Evolutionary conservation across 2,797 vertebrate species (phyloP).

Genomic region (Calcarius lapponicus): DNA sequence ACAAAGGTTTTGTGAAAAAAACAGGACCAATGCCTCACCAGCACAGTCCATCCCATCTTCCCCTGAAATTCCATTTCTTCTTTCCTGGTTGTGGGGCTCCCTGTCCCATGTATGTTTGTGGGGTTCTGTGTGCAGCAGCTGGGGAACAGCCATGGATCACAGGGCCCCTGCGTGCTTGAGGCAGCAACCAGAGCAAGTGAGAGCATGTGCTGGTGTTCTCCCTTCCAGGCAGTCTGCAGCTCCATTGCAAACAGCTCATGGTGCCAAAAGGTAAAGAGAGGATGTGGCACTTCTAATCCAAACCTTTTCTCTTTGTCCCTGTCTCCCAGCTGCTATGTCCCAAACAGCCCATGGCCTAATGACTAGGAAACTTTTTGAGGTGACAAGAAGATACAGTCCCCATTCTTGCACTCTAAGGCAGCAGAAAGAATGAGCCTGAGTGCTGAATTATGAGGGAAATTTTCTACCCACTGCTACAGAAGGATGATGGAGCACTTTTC

Average conservation of each 20-base stretch:
- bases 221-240: background rate
- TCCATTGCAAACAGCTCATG: background rate
- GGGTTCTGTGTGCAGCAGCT: background rate
- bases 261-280: background rate
- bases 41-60: background rate
- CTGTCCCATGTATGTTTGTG: fast-evolving
- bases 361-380: background rate
- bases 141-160: fast-evolving
- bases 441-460: background rate
- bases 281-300: background rate
- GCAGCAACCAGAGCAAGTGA: background rate
- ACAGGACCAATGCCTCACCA: background rate
- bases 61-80: background rate
- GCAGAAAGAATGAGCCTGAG: background rate
- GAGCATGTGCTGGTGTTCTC: fast-evolving
- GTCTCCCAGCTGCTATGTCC: background rate
- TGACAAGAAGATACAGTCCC: background rate
- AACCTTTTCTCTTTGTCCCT: background rate
- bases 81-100: background rate
- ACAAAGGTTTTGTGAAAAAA: background rate
- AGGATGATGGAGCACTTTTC: background rate
- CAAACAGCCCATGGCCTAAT: background rate
- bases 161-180: too few species aligned
- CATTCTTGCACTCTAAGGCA: background rate
- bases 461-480: background rate